These are phyloP conservation scores for Megalopta genalis DNA, from an alignment of 1,140 invertebrate genomes.

Conservation along the genomic window DNA sequence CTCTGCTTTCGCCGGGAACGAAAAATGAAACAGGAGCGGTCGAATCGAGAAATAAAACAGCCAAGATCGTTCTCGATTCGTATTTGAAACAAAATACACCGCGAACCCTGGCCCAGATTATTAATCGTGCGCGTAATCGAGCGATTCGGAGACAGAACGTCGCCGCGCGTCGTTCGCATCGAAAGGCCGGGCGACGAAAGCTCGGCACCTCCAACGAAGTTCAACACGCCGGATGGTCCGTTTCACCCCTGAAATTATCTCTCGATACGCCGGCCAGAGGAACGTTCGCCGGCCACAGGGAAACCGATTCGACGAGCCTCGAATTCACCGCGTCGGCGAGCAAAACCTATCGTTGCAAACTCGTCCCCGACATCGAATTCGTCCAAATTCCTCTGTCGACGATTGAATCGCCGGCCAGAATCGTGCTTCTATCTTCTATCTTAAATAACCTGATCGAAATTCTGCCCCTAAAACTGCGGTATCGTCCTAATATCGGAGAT, in stretches of 20 bases:
- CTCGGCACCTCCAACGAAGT: background rate
- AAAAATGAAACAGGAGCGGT: too few species aligned
- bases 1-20: too few species aligned
- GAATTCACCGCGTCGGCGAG: constrained; percentile 2
- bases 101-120: too few species aligned
- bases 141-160: too few species aligned
- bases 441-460: too few species aligned
- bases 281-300: background rate
- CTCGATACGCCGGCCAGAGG: background rate
- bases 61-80: too few species aligned
- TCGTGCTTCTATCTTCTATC: too few species aligned
- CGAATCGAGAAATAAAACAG: too few species aligned
- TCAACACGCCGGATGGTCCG: too few species aligned
- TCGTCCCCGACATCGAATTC: background rate
- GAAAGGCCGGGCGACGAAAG: background rate
- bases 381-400: background rate
- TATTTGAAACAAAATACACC: too few species aligned
- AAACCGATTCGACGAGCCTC: constrained; percentile 18
- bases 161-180: too few species aligned
- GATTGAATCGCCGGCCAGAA: constrained; percentile 1
- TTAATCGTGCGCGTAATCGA: too few species aligned
- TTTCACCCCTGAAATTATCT: background rate
- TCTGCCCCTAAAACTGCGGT: background rate
- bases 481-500: constrained; percentile 10
- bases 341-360: constrained; percentile 8